Base-by-base conservation (phyloP, 2,113 vertebrate species). In the Mionectes macconnelli region DNA sequence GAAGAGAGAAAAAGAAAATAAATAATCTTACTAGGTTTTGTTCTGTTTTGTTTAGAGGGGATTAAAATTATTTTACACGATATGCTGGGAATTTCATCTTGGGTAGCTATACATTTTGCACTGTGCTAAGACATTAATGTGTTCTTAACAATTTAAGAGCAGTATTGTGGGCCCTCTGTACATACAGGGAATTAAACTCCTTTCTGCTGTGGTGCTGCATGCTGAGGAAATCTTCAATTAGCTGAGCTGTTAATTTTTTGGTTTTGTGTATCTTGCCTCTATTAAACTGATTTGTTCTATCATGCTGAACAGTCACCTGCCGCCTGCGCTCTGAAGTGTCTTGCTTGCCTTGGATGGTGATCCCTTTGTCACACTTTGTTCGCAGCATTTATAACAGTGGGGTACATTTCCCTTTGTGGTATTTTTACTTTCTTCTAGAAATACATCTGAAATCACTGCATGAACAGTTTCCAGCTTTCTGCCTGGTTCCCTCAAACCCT, bases 391-490 rank as follows among this genome's bases (percentile, higher is more conserved):
- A 63, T 84, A 91, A 91, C 87, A 87, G 74, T 62, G 66, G 44
- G 74, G 25, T 66, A 82, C 31, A 66, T 69, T 83, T 95, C 30
- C 14, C 53, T 84, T 53, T 42, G 4, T 47, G 60, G 8, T 60
- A 89, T 75, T 89, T 90, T 84, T 60, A 66, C 52, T 92, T 90
- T 28, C 91, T 84, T 87, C 84, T 72, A 91, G 56, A 93, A 95
- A 73, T 60, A 84, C 19, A 75, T 40, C 25, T 67, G 20, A 88
- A 88, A 83, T 25, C n/a, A 23, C 23, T 69, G 80, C 15, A 82
- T 78, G 49, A 84, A 82, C 4, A 35, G 18, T 82, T 70, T 79
- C 39, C 47, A 79, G 69, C 25, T 84, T 88, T 96, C 81, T 85
- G 47, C 23, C 10, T 20, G 44, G 56, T 37, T 78, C 24, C 14